Conservation (phyloP, 2,888 invertebrate species). For the Synanthedon myopaeformis region DNA sequence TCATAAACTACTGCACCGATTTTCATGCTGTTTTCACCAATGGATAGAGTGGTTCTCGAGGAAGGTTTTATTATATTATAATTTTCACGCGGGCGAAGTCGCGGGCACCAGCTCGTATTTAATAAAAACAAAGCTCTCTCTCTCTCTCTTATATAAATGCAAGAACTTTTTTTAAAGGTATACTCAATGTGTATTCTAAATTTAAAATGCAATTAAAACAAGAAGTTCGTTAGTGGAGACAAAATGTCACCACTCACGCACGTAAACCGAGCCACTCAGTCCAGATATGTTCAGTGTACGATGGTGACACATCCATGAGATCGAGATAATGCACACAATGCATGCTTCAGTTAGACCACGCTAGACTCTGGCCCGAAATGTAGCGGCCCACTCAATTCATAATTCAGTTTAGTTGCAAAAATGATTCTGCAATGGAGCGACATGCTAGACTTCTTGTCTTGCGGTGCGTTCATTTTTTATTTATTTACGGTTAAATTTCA, state of each 20-base stretch:
- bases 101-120: too few species aligned
- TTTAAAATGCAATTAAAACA: too few species aligned
- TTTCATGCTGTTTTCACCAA: too few species aligned
- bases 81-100: too few species aligned
- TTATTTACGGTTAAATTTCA: neutral
- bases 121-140: too few species aligned
- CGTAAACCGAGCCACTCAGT: constrained; percentile 8
- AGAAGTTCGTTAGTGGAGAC: constrained; percentile 12
- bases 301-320: constrained; percentile 12
- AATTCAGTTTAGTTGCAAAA: constrained; percentile 30
- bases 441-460: constrained; percentile 58
- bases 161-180: too few species aligned
- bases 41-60: too few species aligned
- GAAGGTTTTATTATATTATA: too few species aligned
- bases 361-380: constrained; percentile 24
- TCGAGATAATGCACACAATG: constrained; percentile 44
- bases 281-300: too few species aligned
- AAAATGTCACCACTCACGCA: constrained; percentile 22
- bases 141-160: too few species aligned
- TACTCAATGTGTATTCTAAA: constrained; percentile 28
- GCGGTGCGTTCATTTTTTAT: constrained; percentile 44
- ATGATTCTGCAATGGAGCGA: constrained; percentile 65
- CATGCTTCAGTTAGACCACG: constrained; percentile 6
- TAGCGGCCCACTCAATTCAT: constrained; percentile 30
- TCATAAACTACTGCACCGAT: too few species aligned